Conservation (phyloP, 2,797 vertebrate genomes). For the Holocentrus rufus region DNA sequence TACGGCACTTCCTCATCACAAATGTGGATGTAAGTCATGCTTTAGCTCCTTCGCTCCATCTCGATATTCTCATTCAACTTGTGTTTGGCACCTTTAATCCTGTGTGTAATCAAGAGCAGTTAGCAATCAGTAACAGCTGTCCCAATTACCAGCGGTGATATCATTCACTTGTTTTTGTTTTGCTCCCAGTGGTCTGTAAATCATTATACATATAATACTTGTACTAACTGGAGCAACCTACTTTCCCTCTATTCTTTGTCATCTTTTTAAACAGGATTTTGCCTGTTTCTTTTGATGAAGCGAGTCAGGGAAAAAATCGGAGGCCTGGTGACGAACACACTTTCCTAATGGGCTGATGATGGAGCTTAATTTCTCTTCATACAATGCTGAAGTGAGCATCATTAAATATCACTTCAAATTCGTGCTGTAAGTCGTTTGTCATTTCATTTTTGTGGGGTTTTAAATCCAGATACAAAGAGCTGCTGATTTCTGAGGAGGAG, state of each 20-base stretch:
- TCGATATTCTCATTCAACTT: no score
- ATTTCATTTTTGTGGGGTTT: conserved; percentile 19
- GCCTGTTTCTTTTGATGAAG: conserved; percentile 1
- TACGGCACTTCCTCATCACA: no score
- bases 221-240: neutral
- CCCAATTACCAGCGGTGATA: no score
- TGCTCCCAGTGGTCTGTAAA: neutral
- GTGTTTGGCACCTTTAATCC: no score
- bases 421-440: conserved; percentile 17
- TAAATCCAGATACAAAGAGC: neutral
- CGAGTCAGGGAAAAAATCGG: conserved; percentile 10
- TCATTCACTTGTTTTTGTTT: neutral
- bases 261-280: conserved; percentile 13
- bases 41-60: no score
- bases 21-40: no score
- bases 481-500: neutral
- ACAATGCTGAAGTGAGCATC: conserved; percentile 12
- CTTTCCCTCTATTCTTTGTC: neutral
- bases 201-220: conserved; percentile 17
- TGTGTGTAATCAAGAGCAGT: no score
- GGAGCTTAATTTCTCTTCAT: conserved; percentile 34
- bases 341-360: conserved; percentile 21
- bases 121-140: no score
- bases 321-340: conserved; percentile 10
- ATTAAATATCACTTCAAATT: conserved; percentile 32